Evolutionary conservation across 2,797 vertebrate species (phyloP).

Genomic region (Sciurus vulgaris): DNA sequence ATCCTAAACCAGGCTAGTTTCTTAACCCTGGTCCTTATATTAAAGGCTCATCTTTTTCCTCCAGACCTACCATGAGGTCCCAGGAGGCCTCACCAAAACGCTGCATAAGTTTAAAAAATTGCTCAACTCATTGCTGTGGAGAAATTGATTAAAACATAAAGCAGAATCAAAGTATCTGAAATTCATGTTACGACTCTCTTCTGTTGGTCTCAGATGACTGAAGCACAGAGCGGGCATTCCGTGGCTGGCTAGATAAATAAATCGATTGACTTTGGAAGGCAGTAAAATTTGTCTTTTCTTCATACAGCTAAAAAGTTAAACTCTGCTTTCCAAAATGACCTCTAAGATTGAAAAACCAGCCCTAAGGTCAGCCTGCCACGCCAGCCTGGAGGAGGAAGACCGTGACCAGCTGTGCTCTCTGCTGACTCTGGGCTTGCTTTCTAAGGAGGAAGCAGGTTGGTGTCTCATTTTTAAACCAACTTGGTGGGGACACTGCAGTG

Average conservation of each 20-base stretch:
- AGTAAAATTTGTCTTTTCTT: neutral
- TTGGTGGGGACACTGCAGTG: neutral
- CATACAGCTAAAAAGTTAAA: neutral
- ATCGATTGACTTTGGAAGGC: neutral
- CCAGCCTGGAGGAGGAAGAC: neutral
- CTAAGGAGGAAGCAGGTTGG: neutral
- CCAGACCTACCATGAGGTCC: neutral
- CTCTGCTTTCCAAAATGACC: conserved; percentile 2
- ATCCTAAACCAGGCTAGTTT: neutral
- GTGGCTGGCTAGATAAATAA: neutral
- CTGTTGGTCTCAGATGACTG: neutral
- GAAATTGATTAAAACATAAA: neutral
- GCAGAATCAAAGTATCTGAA: neutral
- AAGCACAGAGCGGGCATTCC: neutral
- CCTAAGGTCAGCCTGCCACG: neutral
- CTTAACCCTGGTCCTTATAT: no score
- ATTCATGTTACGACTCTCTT: neutral
- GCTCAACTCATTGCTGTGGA: neutral
- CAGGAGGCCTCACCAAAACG: neutral
- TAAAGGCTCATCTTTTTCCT: neutral
- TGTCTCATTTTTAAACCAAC: neutral
- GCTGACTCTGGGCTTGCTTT: neutral
- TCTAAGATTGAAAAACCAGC: neutral
- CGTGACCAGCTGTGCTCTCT: neutral
- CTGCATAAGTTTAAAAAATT: neutral